A percentile compares a stretch with the other conserved stretches of the same genome.
Conservation (phyloP, 2,113 vertebrate genomes). For the Anarhynchus alexandrinus region DNA sequence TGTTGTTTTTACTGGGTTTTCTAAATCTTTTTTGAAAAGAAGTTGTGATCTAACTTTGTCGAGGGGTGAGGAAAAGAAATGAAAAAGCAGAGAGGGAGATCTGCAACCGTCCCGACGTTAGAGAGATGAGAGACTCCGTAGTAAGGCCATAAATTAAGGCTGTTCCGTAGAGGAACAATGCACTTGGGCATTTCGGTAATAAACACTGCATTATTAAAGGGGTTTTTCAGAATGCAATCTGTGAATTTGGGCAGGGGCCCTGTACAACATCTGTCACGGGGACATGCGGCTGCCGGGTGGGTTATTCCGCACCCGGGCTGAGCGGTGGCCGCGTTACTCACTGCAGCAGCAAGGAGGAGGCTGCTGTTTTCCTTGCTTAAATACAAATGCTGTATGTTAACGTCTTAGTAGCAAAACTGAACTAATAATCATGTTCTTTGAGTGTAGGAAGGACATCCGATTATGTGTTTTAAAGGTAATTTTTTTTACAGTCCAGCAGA, state of each 20-base stretch:
- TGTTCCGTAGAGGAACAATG: accelerated
- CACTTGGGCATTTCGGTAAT: neutral
- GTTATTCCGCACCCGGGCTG: accelerated
- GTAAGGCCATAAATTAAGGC: neutral
- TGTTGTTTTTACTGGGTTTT: neutral
- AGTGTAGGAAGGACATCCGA: too few relatives aligned
- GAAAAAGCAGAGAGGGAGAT: neutral
- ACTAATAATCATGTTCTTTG: neutral
- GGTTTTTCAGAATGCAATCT: accelerated
- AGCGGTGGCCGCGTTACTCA: accelerated
- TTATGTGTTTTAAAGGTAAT: accelerated
- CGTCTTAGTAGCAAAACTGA: neutral
- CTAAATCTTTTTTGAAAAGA: neutral
- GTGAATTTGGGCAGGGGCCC: neutral
- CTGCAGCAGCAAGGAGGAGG: neutral
- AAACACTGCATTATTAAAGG: accelerated
- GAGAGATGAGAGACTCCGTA: neutral
- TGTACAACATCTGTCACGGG: accelerated
- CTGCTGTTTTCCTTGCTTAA: neutral
- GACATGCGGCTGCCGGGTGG: accelerated
- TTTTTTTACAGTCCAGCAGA: neutral
- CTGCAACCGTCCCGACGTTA: accelerated
- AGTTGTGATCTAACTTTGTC: neutral
- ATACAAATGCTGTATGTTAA: neutral
- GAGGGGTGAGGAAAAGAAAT: neutral